Evolutionary conservation across 2,888 invertebrate genomes (phyloP), one percentile per base, ranked within the genome.

Genomic region (Euphydryas editha): DNA sequence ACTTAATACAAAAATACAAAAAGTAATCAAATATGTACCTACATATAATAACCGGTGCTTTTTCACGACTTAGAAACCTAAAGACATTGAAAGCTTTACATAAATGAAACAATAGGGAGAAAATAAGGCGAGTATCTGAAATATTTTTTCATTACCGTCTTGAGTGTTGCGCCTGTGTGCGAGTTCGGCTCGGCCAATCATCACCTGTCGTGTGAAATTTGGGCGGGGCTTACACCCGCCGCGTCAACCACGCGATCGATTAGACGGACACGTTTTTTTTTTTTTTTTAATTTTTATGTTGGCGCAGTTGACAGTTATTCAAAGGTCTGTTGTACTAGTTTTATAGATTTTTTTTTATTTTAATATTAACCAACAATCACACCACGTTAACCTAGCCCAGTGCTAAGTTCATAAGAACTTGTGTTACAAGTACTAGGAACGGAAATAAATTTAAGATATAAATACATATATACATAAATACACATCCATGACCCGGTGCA

Each of bases 131-230:
- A 24, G 24, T 51, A 51, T 54, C 54, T 54, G 54, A 59, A 55
- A 65, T 55, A 65, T 56, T 65, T n/a, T 59, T 58, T 64, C 63
- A 65, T 65, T 67, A 62, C 56, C 55, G 18, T 57, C 55, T 59
- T 55, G 47, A 62, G 36, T n/a, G n/a, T 24, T 56, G 46, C 69
- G 67, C 64, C 71, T 67, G 75, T 76, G 74, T 73, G 76, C 73
- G 74, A 72, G 73, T 65, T 66, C 75, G 74, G 76, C 76, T 77
- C 82, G 84, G 83, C 92, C 92, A 92, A 92, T 92, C 91, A 84
- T 87, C 91, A 92, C 92, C 87, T 87, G 71, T 81, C 85, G 92
- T 83, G 92, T 88, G 88, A 92, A 91, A 84, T 78, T 89, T 84
- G 78, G 92, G 92, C 88, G 91, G 78, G 77, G 90, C 83, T 83